These are phyloP conservation scores for Sarcophaga rosellei DNA, from an alignment of 2,888 invertebrate species.

Conservation along the genomic window DNA sequence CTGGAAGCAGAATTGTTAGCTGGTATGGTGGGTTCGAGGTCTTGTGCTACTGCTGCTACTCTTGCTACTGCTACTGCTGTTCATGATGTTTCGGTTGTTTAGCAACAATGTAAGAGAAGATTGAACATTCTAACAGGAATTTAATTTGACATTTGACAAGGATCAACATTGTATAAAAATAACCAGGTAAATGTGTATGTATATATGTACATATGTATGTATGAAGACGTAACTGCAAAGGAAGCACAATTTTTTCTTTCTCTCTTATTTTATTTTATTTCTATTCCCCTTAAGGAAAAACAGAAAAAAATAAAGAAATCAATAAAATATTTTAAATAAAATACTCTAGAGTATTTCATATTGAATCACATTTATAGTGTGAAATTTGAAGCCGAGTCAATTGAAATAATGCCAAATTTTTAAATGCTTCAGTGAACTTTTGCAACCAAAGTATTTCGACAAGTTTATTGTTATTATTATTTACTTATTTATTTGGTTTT, in stretches of 20 bases:
- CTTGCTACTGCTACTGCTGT: constrained; percentile 24
- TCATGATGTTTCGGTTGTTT: constrained; percentile 48
- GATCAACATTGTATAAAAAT: constrained; percentile 62
- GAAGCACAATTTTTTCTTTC: not conserved
- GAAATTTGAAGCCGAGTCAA: not conserved
- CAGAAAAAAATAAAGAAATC: not conserved
- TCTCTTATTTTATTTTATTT: not conserved
- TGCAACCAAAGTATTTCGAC: not conserved
- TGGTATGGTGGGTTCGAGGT: not conserved
- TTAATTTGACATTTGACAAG: constrained; percentile 69
- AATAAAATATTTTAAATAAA: not conserved
- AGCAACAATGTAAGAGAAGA: constrained; percentile 54
- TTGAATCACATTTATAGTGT: not conserved
- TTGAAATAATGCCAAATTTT: not conserved
- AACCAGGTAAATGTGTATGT: constrained; percentile 49
- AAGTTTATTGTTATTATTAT: not conserved
- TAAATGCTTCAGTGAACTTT: not conserved
- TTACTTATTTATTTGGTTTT: not conserved
- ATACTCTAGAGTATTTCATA: not conserved
- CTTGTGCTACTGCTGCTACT: not conserved
- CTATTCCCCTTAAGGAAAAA: not conserved
- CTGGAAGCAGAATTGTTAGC: not conserved
- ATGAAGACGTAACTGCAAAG: not conserved
- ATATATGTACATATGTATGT: constrained; percentile 1
- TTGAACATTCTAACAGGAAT: constrained; percentile 64